Conservation (phyloP, 2,113 vertebrate genomes). For the Muntiacus reevesi region DNA sequence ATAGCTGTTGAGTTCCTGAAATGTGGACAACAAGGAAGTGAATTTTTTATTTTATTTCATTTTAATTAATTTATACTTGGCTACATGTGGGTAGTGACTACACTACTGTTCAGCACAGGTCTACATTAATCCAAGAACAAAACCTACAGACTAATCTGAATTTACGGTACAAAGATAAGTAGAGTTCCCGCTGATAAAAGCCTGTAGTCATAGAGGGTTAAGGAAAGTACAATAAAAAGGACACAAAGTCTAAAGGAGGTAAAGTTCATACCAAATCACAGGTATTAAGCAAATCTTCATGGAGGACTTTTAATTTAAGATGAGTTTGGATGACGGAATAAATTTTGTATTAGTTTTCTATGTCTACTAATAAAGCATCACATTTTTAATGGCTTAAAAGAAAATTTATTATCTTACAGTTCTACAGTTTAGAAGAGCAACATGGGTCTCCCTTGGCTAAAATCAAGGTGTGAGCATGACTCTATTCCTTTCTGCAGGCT, state of each 20-base stretch:
- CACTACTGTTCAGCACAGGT: background rate
- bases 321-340: background rate
- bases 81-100: background rate
- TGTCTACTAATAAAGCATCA: background rate
- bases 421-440: background rate
- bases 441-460: background rate
- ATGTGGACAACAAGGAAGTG: background rate
- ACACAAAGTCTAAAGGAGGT: background rate
- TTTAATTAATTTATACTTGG: background rate
- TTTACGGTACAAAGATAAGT: background rate
- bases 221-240: background rate
- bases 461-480: background rate
- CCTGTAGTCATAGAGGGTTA: background rate
- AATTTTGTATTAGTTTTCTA: background rate
- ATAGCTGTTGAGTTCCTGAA: background rate
- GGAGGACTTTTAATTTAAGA: background rate
- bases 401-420: background rate
- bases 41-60: constrained; percentile 19
- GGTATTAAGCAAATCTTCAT: background rate
- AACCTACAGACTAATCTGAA: background rate
- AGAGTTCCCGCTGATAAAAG: background rate
- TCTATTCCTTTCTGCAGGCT: background rate
- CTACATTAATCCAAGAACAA: background rate
- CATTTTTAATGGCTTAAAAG: background rate
- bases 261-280: background rate